Percentiles rank a stretch among this genome's conserved stretches.
These are phyloP conservation scores for Papilio glaucus DNA, from an alignment of 1,140 invertebrate genomes.

Conservation along the genomic window DNA sequence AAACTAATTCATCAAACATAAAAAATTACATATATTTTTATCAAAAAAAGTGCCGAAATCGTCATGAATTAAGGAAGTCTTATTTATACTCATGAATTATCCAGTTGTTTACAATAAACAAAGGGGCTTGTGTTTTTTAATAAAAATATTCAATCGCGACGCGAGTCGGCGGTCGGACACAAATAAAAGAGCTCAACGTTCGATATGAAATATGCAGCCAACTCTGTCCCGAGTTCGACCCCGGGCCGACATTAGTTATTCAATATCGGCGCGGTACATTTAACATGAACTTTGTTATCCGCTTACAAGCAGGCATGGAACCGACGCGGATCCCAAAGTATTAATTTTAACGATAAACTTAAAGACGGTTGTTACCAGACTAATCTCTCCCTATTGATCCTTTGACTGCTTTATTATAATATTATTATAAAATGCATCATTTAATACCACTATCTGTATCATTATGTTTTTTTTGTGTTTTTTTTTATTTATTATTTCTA, in stretches of 20 bases:
- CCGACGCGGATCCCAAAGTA: not conserved
- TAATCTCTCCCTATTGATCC: not conserved
- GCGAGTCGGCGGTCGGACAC: constrained; percentile 61
- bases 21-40: not conserved
- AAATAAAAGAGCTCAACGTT: constrained; percentile 59
- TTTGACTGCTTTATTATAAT: not conserved
- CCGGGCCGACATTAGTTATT: constrained; percentile 50
- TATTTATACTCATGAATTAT: not conserved
- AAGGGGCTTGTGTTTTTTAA: constrained; percentile 33
- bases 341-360: not conserved
- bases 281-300: constrained; percentile 31
- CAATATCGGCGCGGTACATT: constrained; percentile 40
- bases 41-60: not conserved
- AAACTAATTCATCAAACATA: not conserved
- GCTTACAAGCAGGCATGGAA: constrained; percentile 10
- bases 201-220: constrained; percentile 64
- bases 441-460: not conserved
- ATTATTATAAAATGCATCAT: not conserved
- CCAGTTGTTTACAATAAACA: not conserved
- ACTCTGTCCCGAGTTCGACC: constrained; percentile 51
- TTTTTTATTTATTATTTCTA: too few species aligned
- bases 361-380: not conserved
- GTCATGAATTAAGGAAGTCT: not conserved
- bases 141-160: constrained; percentile 44
- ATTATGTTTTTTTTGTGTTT: too few species aligned